Base-by-base conservation (phyloP, 2,113 vertebrate species). In the Parus major region DNA sequence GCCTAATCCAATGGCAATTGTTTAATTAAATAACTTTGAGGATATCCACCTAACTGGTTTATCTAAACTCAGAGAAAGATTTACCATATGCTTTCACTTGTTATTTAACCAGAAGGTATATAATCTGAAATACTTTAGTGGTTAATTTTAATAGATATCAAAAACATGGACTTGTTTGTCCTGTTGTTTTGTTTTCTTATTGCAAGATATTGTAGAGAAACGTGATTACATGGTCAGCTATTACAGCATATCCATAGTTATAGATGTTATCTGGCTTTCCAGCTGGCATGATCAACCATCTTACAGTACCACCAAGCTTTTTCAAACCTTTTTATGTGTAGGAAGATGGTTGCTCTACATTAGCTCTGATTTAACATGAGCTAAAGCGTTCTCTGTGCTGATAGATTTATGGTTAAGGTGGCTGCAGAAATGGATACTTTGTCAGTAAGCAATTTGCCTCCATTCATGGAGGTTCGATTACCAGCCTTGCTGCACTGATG, bases 351-450 rank as follows among this genome's bases (percentile, higher is more conserved):
- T 87, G 41, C 6, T 82, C 35, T 77, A 36, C 70, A 65, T 88
- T 57, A 93, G n/a, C 39, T 93, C 22, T 68, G 90, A 47, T 61
- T 93, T 93, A 49, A 73, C 28, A 18, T 46, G 60, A 88, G 55
- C 35, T 15, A 90, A 92, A 92, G 7, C 29, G 21, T 93, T 94
- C 31, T 64, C n/a, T 65, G 0, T 61, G 35, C 23, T 63, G 47
- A 92, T 76, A 80, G 71, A 86, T 88, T 88, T 88, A 65, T 57
- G 68, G 66, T 66, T 66, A 77, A 92, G 47, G 85, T 88, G 75
- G 71, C 71, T 88, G 44, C 86, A 88, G 85, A 73, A 86, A 47
- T 90, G 46, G 82, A 82, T 77, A 49, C 6, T 69, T 82, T 80
- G 27, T 88, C 63, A 53, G 71, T 63, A 52, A 88, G 82, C 18